phyloP scores from a whole-genome alignment of 2,797 vertebrate species.

The Fundulus diaphanus region DNA sequence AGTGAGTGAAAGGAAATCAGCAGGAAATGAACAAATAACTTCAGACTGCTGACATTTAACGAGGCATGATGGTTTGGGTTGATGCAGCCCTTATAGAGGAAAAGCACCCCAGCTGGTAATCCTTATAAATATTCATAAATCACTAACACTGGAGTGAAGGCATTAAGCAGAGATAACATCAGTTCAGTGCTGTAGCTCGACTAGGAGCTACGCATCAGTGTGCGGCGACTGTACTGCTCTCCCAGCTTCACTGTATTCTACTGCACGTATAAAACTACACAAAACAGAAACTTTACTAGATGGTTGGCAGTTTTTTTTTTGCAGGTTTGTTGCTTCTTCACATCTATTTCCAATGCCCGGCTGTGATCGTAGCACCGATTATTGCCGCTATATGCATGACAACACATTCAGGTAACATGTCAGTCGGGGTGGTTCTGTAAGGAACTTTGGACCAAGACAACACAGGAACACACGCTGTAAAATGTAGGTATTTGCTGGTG shows the following conservation, averaged over 20 bases:
- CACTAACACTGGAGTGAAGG: slow-evolving; percentile 46
- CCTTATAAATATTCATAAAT: slow-evolving; percentile 44
- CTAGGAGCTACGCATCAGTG: slow-evolving; percentile 15
- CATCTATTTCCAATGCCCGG: slow-evolving; percentile 34
- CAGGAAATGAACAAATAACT: neutral
- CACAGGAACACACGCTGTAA: neutral
- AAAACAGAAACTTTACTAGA: slow-evolving; percentile 28
- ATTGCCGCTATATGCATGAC: slow-evolving; percentile 14
- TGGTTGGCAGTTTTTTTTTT: slow-evolving; percentile 14
- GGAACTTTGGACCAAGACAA: neutral
- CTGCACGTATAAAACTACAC: neutral
- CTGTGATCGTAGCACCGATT: slow-evolving; percentile 29
- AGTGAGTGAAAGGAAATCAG: neutral
- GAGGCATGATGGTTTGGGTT: neutral
- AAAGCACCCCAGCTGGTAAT: slow-evolving; percentile 23
- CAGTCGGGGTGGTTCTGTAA: slow-evolving; percentile 16
- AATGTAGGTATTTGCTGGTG: slow-evolving; percentile 15
- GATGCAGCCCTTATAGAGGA: slow-evolving; percentile 13
- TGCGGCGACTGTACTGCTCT: slow-evolving; percentile 14
- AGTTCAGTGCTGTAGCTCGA: slow-evolving; percentile 27
- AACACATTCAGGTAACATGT: slow-evolving; percentile 17
- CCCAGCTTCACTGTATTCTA: slow-evolving; percentile 6
- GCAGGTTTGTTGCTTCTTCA: slow-evolving; percentile 17
- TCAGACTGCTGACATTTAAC: slow-evolving; percentile 4
- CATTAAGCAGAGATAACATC: slow-evolving; percentile 6